phyloP scores from a whole-genome alignment of 2,797 vertebrate species.

The Pseudomugil gertrudae region DNA sequence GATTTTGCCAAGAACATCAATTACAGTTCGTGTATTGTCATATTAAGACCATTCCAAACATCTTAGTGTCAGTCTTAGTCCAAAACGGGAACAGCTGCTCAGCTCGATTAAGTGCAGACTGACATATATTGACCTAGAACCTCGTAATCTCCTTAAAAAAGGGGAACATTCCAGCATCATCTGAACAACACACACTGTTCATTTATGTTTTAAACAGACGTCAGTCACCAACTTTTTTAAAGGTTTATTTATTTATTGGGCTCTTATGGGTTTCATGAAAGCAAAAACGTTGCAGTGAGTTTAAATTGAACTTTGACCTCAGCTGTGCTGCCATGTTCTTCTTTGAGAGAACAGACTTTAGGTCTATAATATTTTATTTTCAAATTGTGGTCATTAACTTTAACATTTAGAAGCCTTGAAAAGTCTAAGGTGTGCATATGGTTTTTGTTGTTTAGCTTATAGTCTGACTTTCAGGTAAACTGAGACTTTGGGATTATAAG shows the following conservation, averaged over 20 bases:
- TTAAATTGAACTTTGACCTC: not conserved
- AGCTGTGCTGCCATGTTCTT: not conserved
- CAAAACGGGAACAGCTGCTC: no score
- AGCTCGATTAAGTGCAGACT: slow-evolving; percentile 25
- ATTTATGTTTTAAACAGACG: not conserved
- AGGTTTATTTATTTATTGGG: not conserved
- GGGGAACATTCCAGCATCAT: not conserved
- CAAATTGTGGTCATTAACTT: no score
- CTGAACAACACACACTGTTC: not conserved
- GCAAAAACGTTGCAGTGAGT: not conserved
- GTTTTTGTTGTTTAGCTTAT: no score
- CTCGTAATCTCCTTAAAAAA: slow-evolving; percentile 47
- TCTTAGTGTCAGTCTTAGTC: not conserved
- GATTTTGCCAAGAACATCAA: no score
- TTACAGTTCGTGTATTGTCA: not conserved
- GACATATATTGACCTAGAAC: slow-evolving; percentile 19
- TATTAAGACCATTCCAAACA: not conserved
- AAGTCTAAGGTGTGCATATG: no score
- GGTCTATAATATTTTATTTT: no score
- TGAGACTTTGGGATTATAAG: no score
- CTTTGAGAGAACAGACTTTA: not conserved
- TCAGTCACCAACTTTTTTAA: not conserved
- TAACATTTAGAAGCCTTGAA: no score
- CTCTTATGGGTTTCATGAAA: no score
- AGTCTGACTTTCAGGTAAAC: no score